phyloP scores from a whole-genome alignment of 2,888 invertebrate species.

The Tanytarsus gracilentus region DNA sequence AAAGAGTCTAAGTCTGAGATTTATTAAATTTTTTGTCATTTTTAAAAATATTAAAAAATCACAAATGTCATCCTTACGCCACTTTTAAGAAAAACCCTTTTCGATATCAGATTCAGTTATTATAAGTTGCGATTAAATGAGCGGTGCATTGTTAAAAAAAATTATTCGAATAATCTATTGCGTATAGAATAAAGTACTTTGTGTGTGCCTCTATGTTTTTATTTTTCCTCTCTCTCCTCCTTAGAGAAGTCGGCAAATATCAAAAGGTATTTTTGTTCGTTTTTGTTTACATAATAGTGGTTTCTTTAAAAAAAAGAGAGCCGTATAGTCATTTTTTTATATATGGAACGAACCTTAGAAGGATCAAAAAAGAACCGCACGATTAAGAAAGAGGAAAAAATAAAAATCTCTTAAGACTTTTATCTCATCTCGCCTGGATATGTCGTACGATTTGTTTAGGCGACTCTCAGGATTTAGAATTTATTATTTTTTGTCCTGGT shows the following conservation, averaged over 20 bases:
- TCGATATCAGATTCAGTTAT: no score
- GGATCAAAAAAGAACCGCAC: conserved; percentile 24
- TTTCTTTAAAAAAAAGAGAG: conserved; percentile 17
- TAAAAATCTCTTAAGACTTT: conserved; percentile 12
- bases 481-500: neutral
- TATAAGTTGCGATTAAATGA: no score
- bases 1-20: no score
- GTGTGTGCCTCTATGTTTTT: neutral
- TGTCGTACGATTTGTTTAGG: neutral
- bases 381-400: neutral
- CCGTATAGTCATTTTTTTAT: conserved; percentile 15
- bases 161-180: no score
- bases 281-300: conserved; percentile 29
- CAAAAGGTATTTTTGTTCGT: conserved; percentile 24
- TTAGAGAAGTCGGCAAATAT: conserved; percentile 19
- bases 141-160: no score
- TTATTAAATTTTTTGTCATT: no score
- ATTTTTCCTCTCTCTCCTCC: neutral
- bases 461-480: neutral
- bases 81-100: no score
- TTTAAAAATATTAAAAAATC: no score
- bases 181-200: no score
- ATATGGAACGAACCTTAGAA: conserved; percentile 16
- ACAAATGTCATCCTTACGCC: no score
- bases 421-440: neutral